Evolutionary conservation across 2,113 vertebrate species (phyloP), one percentile per base, ranked within the genome.

Genomic region (Apus apus): DNA sequence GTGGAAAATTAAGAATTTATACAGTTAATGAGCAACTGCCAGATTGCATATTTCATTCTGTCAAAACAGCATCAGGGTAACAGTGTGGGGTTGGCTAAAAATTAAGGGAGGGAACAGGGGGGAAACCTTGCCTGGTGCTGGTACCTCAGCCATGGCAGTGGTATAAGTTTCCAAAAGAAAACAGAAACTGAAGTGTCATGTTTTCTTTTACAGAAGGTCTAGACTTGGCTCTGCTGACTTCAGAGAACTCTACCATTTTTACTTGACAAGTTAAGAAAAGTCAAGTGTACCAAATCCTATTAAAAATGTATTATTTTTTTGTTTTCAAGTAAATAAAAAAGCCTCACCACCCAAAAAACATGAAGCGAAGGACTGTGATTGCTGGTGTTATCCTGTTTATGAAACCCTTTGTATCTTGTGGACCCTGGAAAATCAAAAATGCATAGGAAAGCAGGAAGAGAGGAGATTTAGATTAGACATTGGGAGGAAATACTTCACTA

Each of bases 121-220:
- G 15, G 9, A 4, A 38, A 18, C 9, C 20, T 64, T 75, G 30
- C 17, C 1, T 20, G 20, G 14, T 75, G 34, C 9, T 12, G 2
- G 40, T 83, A 45, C 60, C 23, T 83, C 68, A 61, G 34, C 32
- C 6, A 1, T 14, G 34, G 46, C 22, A 43, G 56, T 64, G 57
- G 15, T 66, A 8, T 62, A 46, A 71, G 32, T 15, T 48, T 73
- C 15, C 23, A 14, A 29, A 48, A 81, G 50, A 82, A 61, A 91
- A 48, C 0, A 61, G 22, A 66, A 70, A 27, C 7, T 16, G 1
- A 65, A 90, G 16, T 38, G 23, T 51, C 2, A 0, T 27, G 2
- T 68, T 75, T 66, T 5, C 46, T 79, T 95, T 70, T 58, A 51
- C 6, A 76, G 23, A n/a, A 93, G 30, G 30, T 79, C 12, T 29